Evolutionary conservation across 1,140 invertebrate genomes (phyloP), one percentile per base, ranked within the genome.

Genomic region (Cydia pomonella): DNA sequence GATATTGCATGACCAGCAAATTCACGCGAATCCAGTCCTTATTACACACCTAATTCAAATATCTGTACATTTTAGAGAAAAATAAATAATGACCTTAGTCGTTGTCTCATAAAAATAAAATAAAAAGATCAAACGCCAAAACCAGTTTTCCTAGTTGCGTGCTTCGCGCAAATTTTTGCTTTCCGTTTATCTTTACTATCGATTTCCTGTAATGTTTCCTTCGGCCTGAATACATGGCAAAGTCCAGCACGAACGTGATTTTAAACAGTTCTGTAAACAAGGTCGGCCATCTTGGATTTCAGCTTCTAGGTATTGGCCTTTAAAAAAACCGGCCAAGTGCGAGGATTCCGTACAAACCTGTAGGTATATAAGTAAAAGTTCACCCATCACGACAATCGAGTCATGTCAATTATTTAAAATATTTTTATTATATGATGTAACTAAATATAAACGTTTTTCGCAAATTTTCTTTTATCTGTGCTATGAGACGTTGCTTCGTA

Each of bases 171-270:
- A 16, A 38, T 69, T 69, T 69, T 38, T 38, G n/a, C 27, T 38
- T 69, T 69, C 64, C 64, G 64, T 69, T 69, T 38, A 69, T 69
- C 64, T 69, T n/a, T 18, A 18, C 3, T 64, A 29, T 27, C 27
- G 63, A 33, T 69, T 69, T 69, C 64, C 29, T 29, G 29, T 18
- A 18, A 16, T 5, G 63, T 21, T 69, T 69, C 64, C 64, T 33
- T 6, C 64, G 64, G 64, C 64, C 64, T 33, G 29, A 33, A 33
- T 69, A 69, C 27, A 69, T 69, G 64, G 64, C 29, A 69, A 64
- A 59, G 53, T 59, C 18, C 64, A 69, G 16, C 64, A 69, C 64
- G n/a, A 33, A 69, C 29, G 29, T 59, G 21, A 23, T 59, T 23
- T 18, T 23, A 59, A 23, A 59, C 21, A 23, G 23, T 18, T 59